Evolutionary conservation across 2,797 vertebrate species (phyloP), one percentile per base, ranked within the genome.

Genomic region (Myoxocephalus aenaeus): DNA sequence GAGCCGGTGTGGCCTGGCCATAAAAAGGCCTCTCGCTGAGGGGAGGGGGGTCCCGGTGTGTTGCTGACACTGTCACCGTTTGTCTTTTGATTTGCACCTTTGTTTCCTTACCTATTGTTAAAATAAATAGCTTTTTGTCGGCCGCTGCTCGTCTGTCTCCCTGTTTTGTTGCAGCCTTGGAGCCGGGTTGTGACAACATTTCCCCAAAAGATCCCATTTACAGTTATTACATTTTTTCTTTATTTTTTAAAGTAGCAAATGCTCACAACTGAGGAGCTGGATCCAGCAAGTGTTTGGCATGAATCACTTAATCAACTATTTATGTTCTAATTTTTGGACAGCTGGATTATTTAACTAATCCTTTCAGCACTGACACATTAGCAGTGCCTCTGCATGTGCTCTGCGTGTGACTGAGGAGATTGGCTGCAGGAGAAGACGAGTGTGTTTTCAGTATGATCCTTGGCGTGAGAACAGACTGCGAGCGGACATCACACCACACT

Each of bases 401-500:
- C 40, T 77, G 87, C 86, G 85, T 75, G 75, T 90, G 90, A 88
- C 79, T 70, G 77, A 58, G 70, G 73, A 76, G 75, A 69, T 65
- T 36, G 74, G 53, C 27, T 17, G 32, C 42, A 34, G 70, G 72
- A 83, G 80, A 70, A 86, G 79, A 57, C 36, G 72, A 25, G 68
- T 85, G 87, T 88, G 80, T 92, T 85, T 90, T 85, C 83, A 85
- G 87, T 77, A 58, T 73, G 77, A 86, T 87, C 85, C 86, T 90
- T 94, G 91, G 92, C 93, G 89, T 94, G 93, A 94, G 94, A 95
- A 94, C 91, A 92, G 91, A 90, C 86, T 80, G 81, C 62, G 77
- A 87, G 84, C 83, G 89, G 86, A 94, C 89, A 92, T 94, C 91
- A 88, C 93, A 92, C 91, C 92, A 91, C 86, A 92, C 92, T 92